These are phyloP conservation scores for Sycophila texana DNA, from an alignment of 2,888 invertebrate genomes.

Conservation along the genomic window DNA sequence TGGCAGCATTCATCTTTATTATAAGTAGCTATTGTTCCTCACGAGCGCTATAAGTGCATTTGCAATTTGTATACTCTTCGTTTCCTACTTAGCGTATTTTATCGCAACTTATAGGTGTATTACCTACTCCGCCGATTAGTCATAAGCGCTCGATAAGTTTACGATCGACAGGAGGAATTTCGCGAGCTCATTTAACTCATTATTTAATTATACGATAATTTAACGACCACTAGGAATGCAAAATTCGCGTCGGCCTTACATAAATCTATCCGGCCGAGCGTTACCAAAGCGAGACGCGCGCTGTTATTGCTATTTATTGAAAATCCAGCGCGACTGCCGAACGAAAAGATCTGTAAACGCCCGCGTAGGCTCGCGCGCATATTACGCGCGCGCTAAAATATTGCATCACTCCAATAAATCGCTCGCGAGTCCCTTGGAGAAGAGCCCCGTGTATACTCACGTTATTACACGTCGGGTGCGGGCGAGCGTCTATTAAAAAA, in stretches of 20 bases:
- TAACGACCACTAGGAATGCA: conserved; percentile 4
- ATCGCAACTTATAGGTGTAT: no score
- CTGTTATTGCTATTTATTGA: neutral
- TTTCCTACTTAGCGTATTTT: no score
- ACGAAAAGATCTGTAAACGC: no score
- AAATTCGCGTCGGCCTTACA: neutral
- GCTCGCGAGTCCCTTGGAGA: neutral
- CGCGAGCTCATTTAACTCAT: neutral
- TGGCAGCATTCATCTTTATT: no score
- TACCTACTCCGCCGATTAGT: no score
- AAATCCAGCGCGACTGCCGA: no score
- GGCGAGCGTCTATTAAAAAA: neutral
- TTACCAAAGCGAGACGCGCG: neutral
- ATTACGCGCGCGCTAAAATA: conserved; percentile 30
- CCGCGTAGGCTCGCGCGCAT: neutral
- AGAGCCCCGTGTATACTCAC: conserved; percentile 11
- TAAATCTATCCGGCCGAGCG: neutral
- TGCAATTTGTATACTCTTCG: no score
- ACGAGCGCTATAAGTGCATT: no score
- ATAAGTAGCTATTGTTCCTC: no score
- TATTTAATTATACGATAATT: neutral
- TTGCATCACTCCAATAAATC: conserved; percentile 41
- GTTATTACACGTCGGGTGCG: conserved; percentile 14
- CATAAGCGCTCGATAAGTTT: no score
- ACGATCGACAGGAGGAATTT: no score